Percentiles rank a stretch among this genome's conserved stretches.
These are phyloP conservation scores for Tenrec ecaudatus DNA, from an alignment of 2,113 vertebrate species.

Conservation along the genomic window DNA sequence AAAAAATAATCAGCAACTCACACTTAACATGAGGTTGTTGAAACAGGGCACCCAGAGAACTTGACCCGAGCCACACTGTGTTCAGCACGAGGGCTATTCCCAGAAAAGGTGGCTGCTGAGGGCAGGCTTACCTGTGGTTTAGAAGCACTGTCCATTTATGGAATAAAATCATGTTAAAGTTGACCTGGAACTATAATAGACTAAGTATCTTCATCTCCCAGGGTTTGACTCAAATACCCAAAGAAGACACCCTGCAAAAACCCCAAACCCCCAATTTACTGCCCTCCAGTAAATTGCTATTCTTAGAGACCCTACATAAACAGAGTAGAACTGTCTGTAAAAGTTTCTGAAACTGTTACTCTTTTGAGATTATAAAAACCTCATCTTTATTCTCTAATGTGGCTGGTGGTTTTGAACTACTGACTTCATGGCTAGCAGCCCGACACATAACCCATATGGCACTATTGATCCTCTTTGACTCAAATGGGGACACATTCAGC, in stretches of 20 bases:
- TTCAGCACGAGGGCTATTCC: background rate
- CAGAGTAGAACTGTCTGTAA: no score
- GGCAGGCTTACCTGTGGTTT: background rate
- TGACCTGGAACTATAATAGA: background rate
- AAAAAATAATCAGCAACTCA: conserved; percentile 62
- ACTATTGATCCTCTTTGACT: background rate
- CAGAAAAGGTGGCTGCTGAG: background rate
- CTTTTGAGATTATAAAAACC: no score
- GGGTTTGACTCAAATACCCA: background rate
- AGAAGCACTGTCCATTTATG: background rate
- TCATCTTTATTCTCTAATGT: no score
- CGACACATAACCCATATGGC: no score
- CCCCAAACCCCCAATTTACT: no score
- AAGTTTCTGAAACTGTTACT: no score
- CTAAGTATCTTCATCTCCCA: background rate
- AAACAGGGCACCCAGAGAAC: background rate
- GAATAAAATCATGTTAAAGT: background rate
- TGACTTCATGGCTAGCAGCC: no score
- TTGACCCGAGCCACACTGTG: background rate
- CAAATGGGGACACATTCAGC: background rate
- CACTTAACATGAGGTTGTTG: background rate
- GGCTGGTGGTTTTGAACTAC: no score
- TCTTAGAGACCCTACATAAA: no score
- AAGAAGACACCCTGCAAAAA: no score
- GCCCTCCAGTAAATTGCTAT: no score